Conservation (phyloP, 2,888 invertebrate genomes). For the Drosophila villosipedis region DNA sequence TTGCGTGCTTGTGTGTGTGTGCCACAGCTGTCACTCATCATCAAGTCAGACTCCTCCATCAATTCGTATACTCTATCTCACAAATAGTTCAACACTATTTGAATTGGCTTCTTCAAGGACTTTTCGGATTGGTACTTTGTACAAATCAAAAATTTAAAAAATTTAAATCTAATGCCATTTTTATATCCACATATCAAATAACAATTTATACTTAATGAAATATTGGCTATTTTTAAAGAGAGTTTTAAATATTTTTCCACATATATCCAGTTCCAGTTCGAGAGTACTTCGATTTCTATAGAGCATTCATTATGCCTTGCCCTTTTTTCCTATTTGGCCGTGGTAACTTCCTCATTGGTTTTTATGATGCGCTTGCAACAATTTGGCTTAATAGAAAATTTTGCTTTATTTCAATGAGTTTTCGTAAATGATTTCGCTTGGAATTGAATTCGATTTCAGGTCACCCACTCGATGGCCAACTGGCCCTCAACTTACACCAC, state of each 20-base stretch:
- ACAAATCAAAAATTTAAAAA: background rate
- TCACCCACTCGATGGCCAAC: slow-evolving; percentile 11
- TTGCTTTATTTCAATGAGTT: slow-evolving; percentile 59
- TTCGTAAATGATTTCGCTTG: slow-evolving; percentile 46
- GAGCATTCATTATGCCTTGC: slow-evolving; percentile 1
- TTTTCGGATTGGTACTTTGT: background rate
- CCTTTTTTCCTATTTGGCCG: background rate
- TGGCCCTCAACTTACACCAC: background rate
- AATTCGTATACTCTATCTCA: slow-evolving; percentile 15
- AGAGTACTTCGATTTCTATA: background rate
- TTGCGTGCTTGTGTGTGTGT: slow-evolving; percentile 22
- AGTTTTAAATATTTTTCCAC: background rate
- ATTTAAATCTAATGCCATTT: background rate
- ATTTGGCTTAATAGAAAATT: slow-evolving; percentile 62
- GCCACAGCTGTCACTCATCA: slow-evolving; percentile 35
- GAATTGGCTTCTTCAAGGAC: slow-evolving; percentile 2
- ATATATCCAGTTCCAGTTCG: background rate
- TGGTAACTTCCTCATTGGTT: slow-evolving; percentile 11
- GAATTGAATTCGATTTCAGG: slow-evolving; percentile 63
- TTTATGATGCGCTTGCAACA: slow-evolving; percentile 53
- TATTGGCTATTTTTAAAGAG: background rate
- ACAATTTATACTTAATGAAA: no score
- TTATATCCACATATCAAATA: background rate
- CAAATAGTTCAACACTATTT: slow-evolving; percentile 17
- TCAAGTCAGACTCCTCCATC: slow-evolving; percentile 14